These are phyloP conservation scores for Aphelocoma californica DNA, from an alignment of 2,797 vertebrate species.

Conservation along the genomic window DNA sequence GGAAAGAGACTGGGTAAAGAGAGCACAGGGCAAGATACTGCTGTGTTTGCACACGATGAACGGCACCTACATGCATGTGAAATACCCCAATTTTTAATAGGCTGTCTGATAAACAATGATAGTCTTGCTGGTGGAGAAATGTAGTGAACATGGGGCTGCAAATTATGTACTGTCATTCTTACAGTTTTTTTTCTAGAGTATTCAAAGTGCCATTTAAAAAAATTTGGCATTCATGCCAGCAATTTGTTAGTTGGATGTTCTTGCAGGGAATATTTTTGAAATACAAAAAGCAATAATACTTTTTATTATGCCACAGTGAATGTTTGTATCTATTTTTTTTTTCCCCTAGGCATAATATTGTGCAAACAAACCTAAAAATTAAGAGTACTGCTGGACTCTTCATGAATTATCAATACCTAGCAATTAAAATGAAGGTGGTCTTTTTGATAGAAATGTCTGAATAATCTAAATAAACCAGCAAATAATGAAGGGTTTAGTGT, in stretches of 20 bases:
- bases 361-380: background rate
- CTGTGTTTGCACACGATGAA: rapidly evolving
- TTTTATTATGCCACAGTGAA: background rate
- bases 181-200: background rate
- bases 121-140: background rate
- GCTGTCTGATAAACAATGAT: background rate
- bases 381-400: background rate
- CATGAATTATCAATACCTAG: background rate
- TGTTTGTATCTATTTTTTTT: background rate
- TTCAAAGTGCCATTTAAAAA: background rate
- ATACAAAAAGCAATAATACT: background rate
- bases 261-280: background rate
- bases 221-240: background rate
- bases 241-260: background rate
- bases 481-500: background rate
- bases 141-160: background rate
- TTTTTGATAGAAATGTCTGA: background rate
- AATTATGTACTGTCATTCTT: background rate
- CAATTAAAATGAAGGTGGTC: background rate
- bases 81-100: background rate
- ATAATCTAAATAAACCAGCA: background rate
- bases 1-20: background rate
- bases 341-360: background rate
- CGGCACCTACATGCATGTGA: background rate
- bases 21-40: background rate